Evolutionary conservation across 2,113 vertebrate species (phyloP).

Genomic region (Rhea americana): DNA sequence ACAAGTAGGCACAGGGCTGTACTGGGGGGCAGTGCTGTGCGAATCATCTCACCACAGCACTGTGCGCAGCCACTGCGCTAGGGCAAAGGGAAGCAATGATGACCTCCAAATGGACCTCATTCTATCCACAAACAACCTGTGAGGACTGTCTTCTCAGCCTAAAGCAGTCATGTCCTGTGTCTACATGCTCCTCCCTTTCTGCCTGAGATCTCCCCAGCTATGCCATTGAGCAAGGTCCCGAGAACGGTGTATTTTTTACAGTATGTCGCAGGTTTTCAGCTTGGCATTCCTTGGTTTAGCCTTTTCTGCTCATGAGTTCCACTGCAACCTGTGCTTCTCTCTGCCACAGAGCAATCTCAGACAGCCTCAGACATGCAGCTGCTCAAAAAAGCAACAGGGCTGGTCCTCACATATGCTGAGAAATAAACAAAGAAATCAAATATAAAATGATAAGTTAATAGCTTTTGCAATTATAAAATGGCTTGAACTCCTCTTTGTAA

Average conservation of each 20-base stretch:
- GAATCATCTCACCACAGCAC: not conserved
- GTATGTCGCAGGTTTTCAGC: not conserved
- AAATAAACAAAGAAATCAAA: not conserved
- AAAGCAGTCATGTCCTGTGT: not conserved
- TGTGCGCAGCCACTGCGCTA: not conserved
- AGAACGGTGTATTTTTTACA: not conserved
- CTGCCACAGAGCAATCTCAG: not conserved
- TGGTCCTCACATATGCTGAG: fast-evolving
- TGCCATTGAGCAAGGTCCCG: not conserved
- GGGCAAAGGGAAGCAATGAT: too few relatives aligned
- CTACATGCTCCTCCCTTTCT: not conserved
- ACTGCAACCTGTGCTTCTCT: not conserved
- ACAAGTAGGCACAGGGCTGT: not conserved
- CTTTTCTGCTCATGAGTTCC: not conserved
- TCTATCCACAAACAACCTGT: not conserved
- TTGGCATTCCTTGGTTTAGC: not conserved
- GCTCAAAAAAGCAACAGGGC: not conserved
- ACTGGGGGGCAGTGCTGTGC: not conserved
- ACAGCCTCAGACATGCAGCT: not conserved
- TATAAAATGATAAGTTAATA: not conserved
- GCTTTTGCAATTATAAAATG: not conserved
- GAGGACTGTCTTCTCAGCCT: not conserved
- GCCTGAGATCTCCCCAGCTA: not conserved
- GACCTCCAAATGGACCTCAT: not conserved
- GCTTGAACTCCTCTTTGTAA: not conserved